Evolutionary conservation across 2,113 vertebrate genomes (phyloP).

Genomic region (Labrus mixtus): DNA sequence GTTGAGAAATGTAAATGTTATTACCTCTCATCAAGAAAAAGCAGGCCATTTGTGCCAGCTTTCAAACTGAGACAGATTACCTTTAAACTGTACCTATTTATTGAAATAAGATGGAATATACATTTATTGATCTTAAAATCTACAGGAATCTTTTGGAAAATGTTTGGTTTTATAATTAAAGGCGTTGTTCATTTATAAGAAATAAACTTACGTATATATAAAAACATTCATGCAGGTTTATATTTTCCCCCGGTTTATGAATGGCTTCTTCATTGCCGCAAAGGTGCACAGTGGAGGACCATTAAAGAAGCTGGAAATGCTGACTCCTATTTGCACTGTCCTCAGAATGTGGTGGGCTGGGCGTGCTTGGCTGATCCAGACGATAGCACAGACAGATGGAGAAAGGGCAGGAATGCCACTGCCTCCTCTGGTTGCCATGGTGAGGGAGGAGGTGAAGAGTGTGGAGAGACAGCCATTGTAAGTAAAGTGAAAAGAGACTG

Average conservation of each 20-base stretch:
- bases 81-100: neutral
- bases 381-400: constrained; percentile 32
- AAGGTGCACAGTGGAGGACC: constrained; percentile 19
- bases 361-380: constrained; percentile 22
- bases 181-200: neutral
- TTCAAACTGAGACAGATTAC: no score
- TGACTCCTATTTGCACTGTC: constrained; percentile 12
- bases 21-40: no score
- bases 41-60: no score
- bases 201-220: neutral
- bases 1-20: no score
- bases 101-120: neutral
- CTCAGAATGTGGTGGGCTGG: constrained; percentile 1
- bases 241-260: neutral
- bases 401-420: constrained; percentile 28
- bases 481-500: constrained; percentile 38
- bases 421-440: constrained; percentile 71
- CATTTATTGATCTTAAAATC: neutral
- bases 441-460: constrained; percentile 47
- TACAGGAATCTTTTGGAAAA: neutral
- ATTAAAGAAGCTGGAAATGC: neutral
- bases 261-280: neutral
- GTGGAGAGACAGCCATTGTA: constrained; percentile 36
- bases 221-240: neutral
- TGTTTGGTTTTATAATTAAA: neutral